Percentiles rank a stretch among this genome's conserved stretches.
phyloP scores from a whole-genome alignment of 2,797 vertebrate genomes.

The Urophycis tenuis region DNA sequence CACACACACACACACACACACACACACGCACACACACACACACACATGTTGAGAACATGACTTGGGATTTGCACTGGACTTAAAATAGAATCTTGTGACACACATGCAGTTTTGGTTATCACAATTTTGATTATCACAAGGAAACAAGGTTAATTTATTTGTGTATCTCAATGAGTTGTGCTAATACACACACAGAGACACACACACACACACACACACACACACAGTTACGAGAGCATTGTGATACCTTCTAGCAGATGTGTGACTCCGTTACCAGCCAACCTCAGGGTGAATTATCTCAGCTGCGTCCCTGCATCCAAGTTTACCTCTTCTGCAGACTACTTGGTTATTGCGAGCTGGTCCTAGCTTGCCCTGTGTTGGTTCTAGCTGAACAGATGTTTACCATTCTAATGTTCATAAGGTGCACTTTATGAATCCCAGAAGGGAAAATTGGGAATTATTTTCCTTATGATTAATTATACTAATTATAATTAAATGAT shows the following conservation, averaged over 20 bases:
- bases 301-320: background rate
- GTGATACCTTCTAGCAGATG: slow-evolving; percentile 16
- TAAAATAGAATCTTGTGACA: background rate
- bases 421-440: background rate
- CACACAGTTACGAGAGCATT: slow-evolving; percentile 8
- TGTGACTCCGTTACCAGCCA: slow-evolving; percentile 1
- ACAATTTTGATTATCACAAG: background rate
- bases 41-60: slow-evolving; percentile 9
- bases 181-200: background rate
- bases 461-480: background rate
- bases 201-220: background rate
- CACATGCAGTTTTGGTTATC: background rate
- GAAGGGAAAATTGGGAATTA: background rate
- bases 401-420: background rate
- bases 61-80: background rate
- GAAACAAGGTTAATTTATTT: background rate
- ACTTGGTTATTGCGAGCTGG: background rate
- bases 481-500: no score
- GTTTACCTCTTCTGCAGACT: background rate
- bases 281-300: slow-evolving; percentile 8
- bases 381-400: background rate
- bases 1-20: background rate
- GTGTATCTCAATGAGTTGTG: background rate
- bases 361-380: background rate
- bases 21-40: background rate